Evolutionary conservation across 2,888 invertebrate genomes (phyloP).

Genomic region (Hydropsyche betteni): DNA sequence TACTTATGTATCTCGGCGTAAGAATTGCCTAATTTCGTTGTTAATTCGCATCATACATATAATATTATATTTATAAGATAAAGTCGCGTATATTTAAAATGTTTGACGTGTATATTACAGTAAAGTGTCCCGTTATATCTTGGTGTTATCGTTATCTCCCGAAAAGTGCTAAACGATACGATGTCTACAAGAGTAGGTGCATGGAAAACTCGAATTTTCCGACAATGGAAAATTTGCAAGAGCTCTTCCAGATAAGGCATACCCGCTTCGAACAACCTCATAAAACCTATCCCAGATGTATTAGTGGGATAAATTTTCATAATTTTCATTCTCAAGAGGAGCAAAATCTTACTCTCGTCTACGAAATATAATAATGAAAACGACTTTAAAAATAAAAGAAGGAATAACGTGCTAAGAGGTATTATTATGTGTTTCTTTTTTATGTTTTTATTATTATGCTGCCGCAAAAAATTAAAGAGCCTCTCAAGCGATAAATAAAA

Average conservation of each 20-base stretch:
- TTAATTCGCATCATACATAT: no score
- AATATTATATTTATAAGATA: no score
- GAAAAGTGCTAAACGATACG: conserved; percentile 1
- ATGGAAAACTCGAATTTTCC: conserved; percentile 11
- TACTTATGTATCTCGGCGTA: no score
- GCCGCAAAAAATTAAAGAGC: background rate
- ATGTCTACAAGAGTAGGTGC: background rate
- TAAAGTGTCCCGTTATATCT: background rate
- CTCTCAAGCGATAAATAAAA: conserved; percentile 16
- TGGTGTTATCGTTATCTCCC: background rate
- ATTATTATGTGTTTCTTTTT: background rate
- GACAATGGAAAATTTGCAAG: background rate
- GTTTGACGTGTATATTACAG: no score
- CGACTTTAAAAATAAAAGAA: background rate
- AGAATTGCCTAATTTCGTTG: no score
- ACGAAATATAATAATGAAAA: background rate
- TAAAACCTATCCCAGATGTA: conserved; percentile 4
- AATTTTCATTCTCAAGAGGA: conserved; percentile 9
- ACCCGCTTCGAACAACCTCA: background rate
- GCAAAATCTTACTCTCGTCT: background rate
- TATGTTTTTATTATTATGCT: background rate
- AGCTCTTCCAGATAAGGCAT: conserved; percentile 21
- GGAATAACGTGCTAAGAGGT: background rate
- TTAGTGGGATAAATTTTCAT: conserved; percentile 23
- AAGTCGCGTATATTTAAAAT: no score